phyloP scores from a whole-genome alignment of 2,888 invertebrate genomes.

The Cosmia pyralina region DNA sequence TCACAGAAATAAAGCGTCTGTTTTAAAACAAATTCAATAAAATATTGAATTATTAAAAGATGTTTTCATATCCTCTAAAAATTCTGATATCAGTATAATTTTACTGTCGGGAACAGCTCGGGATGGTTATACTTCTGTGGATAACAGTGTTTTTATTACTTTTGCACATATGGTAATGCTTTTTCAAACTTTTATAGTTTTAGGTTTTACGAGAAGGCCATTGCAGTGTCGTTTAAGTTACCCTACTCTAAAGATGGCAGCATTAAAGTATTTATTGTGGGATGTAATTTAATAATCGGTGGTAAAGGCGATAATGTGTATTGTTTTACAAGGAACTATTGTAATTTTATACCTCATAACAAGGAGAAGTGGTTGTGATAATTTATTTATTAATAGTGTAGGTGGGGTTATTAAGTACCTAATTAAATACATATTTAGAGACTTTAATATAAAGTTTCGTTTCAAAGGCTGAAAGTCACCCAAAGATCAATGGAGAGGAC shows the following conservation, averaged over 20 bases:
- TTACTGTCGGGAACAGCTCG: slow-evolving; percentile 50
- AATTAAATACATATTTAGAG: no score
- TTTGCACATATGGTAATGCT: slow-evolving; percentile 70
- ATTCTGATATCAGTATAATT: slow-evolving; percentile 50
- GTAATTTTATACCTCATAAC: slow-evolving; percentile 3
- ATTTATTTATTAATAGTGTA: not conserved
- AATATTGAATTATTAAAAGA: slow-evolving; percentile 53
- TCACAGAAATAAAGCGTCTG: not conserved
- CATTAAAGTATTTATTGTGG: slow-evolving; percentile 33
- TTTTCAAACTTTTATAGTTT: slow-evolving; percentile 68
- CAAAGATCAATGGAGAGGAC: no score
- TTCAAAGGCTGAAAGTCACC: no score
- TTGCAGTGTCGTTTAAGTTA: slow-evolving; percentile 39
- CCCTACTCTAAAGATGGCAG: slow-evolving; percentile 31
- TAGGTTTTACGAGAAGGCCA: slow-evolving; percentile 63
- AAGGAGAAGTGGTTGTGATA: not conserved
- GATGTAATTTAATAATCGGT: slow-evolving; percentile 25
- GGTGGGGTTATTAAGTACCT: slow-evolving; percentile 8
- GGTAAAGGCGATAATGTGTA: slow-evolving; percentile 1
- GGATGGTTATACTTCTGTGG: slow-evolving; percentile 59
- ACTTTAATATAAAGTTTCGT: not conserved
- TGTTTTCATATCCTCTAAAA: slow-evolving; percentile 37
- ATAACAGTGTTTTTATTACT: slow-evolving; percentile 68
- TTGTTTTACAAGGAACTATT: not conserved
- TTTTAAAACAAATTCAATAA: slow-evolving; percentile 42